Evolutionary conservation across 2,113 vertebrate species (phyloP).

Genomic region (Manacus vitellinus): DNA sequence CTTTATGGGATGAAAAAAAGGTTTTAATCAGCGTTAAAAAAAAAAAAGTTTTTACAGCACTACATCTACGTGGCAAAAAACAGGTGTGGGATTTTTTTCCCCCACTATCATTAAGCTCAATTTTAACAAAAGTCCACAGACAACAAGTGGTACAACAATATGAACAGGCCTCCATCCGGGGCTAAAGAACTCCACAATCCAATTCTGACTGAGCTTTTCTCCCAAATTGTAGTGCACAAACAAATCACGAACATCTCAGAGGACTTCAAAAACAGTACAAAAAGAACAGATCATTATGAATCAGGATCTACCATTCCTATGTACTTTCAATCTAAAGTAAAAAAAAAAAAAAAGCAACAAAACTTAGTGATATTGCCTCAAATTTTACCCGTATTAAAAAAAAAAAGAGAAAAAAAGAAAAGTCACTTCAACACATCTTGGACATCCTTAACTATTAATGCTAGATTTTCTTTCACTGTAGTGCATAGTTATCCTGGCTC

Average conservation of each 20-base stretch:
- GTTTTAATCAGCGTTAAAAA: constrained; percentile 38
- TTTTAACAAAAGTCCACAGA: constrained; percentile 54
- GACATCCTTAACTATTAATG: constrained; percentile 63
- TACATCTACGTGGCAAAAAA: constrained; percentile 67
- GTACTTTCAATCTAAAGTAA: constrained; percentile 58
- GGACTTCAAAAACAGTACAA: constrained; percentile 66
- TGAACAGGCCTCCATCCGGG: neutral
- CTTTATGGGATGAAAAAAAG: constrained; percentile 60
- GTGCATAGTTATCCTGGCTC: constrained; percentile 79
- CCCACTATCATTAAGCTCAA: constrained; percentile 17
- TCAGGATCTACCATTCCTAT: constrained; percentile 59
- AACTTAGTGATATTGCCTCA: constrained; percentile 81
- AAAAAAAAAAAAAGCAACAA: neutral
- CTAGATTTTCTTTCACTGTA: constrained; percentile 69
- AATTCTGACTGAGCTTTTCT: constrained; percentile 48
- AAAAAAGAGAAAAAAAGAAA: constrained; percentile 12
- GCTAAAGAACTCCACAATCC: constrained; percentile 6
- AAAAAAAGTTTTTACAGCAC: constrained; percentile 62
- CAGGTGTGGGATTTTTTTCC: neutral
- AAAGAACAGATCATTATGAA: constrained; percentile 61
- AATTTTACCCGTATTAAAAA: constrained; percentile 82
- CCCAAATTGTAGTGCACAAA: constrained; percentile 60
- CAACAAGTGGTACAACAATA: constrained; percentile 39
- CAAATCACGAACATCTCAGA: constrained; percentile 53
- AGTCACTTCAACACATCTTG: constrained; percentile 67